phyloP scores from a whole-genome alignment of 2,888 invertebrate species.

The Patella pellucida region DNA sequence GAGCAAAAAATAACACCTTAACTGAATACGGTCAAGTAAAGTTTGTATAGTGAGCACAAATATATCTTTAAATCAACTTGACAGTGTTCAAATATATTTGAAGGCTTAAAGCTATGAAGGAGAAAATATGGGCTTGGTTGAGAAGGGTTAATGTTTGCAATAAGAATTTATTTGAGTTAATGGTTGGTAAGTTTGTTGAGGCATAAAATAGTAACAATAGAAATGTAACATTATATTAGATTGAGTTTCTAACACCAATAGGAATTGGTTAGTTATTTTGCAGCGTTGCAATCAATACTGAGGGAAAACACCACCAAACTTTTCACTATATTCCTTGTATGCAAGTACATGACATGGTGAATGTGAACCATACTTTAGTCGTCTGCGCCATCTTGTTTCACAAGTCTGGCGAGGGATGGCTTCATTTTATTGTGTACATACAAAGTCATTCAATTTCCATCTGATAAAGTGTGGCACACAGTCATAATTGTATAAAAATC shows the following conservation, averaged over 20 bases:
- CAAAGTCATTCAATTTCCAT: conserved; percentile 10
- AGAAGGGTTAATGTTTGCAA: conserved; percentile 9
- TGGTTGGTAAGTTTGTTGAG: conserved; percentile 7
- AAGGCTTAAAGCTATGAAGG: no score
- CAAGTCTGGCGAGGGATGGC: background rate
- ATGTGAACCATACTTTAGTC: background rate
- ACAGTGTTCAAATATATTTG: no score
- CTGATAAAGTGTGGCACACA: background rate
- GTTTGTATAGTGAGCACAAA: no score
- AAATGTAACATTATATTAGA: conserved; percentile 7
- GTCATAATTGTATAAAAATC: no score
- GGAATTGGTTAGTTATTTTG: no score
- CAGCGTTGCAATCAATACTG: no score
- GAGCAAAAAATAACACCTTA: no score
- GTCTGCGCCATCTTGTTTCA: conserved; percentile 1
- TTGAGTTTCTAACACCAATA: background rate
- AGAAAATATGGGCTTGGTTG: background rate
- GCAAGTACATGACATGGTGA: conserved; percentile 5
- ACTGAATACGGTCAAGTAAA: no score
- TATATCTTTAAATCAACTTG: no score
- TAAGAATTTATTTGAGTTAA: background rate
- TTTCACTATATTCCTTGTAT: background rate
- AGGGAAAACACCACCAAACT: background rate
- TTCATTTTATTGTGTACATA: conserved; percentile 1
- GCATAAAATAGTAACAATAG: conserved; percentile 9